These are phyloP conservation scores for Periparus ater DNA, from an alignment of 2,797 vertebrate species.

Conservation along the genomic window DNA sequence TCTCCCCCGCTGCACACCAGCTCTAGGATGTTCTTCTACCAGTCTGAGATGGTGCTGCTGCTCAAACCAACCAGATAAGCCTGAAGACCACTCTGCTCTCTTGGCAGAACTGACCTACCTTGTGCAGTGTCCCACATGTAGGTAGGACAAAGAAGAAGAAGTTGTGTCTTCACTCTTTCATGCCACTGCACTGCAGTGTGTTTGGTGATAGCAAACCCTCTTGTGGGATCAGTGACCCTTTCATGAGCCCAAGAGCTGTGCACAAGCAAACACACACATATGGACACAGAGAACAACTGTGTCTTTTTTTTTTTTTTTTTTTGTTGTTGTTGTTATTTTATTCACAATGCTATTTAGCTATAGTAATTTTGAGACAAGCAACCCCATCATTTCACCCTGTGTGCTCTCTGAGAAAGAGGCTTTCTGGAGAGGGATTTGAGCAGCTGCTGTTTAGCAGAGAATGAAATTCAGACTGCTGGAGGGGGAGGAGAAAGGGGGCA, in stretches of 20 bases:
- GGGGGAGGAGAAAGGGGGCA: constrained; percentile 24
- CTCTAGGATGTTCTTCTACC: not conserved
- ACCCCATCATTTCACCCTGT: not conserved
- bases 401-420: not conserved
- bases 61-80: not conserved
- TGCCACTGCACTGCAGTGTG: not conserved
- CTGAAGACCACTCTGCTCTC: not conserved
- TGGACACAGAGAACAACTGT: not conserved
- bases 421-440: constrained; percentile 51
- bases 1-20: not conserved
- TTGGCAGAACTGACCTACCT: not conserved
- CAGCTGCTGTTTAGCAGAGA: constrained; percentile 66
- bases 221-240: not conserved
- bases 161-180: not conserved
- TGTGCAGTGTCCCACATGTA: not conserved
- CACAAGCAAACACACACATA: not conserved
- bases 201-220: not conserved
- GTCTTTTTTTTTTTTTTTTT: not conserved
- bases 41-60: not conserved
- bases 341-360: not conserved
- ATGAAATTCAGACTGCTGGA: constrained; percentile 32
- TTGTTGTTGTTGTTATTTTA: not conserved
- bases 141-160: not conserved
- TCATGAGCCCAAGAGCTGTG: not conserved
- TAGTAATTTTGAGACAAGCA: constrained; percentile 13